Evolutionary conservation across 2,797 vertebrate genomes (phyloP).

Genomic region (Cirrhinus mrigala): DNA sequence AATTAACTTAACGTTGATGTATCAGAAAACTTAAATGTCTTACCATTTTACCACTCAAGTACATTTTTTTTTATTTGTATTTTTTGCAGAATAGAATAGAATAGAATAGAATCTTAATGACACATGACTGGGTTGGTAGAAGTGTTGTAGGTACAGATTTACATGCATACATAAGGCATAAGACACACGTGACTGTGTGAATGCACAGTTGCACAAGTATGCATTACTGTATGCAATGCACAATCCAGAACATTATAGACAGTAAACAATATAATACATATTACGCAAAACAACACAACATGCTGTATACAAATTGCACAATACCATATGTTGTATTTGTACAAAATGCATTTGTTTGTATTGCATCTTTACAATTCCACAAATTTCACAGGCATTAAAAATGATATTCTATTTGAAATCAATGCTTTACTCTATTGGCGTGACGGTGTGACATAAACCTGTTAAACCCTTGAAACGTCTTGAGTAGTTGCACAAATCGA

Average conservation of each 20-base stretch:
- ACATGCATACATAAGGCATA: background rate
- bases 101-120: too few species aligned
- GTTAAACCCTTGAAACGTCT: background rate
- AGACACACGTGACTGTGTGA: background rate
- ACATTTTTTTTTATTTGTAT: too few species aligned
- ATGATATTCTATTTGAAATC: background rate
- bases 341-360: background rate
- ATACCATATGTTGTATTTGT: background rate
- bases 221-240: background rate
- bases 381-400: background rate
- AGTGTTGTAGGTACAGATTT: background rate
- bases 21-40: too few species aligned
- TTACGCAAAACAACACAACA: background rate
- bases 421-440: background rate
- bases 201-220: background rate
- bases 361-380: background rate
- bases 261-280: background rate
- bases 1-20: too few species aligned
- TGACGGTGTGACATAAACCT: background rate
- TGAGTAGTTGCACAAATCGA: background rate
- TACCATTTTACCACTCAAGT: too few species aligned
- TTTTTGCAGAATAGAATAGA: too few species aligned
- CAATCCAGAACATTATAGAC: background rate
- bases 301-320: background rate
- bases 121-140: background rate